Conservation (phyloP, 2,888 invertebrate species). For the Eumerus sabulonum region DNA sequence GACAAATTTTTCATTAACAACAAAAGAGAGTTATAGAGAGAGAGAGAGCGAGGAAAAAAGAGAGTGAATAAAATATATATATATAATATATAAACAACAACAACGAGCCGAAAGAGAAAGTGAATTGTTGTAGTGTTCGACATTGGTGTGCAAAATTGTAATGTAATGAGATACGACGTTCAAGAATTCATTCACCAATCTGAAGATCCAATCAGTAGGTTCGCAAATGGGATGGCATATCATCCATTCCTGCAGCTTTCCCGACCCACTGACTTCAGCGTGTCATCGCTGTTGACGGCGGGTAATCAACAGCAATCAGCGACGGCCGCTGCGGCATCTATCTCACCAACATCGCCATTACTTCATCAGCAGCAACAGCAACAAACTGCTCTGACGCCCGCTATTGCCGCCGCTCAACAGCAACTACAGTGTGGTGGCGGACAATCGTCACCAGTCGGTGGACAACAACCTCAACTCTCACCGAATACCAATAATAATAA, state of each 20-base stretch:
- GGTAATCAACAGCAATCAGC: constrained; percentile 79
- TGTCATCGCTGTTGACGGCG: constrained; percentile 92
- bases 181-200: constrained; percentile 80
- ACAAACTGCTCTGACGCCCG: constrained; percentile 68
- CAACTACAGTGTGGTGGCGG: constrained; percentile 71
- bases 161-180: constrained; percentile 80
- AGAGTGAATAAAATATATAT: too few relatives aligned
- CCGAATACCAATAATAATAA: constrained; percentile 74
- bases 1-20: constrained; percentile 7
- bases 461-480: constrained; percentile 74
- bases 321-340: constrained; percentile 67
- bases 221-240: constrained; percentile 86
- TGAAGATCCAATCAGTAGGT: constrained; percentile 80
- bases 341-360: constrained; percentile 75
- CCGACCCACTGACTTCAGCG: constrained; percentile 95
- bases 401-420: constrained; percentile 63
- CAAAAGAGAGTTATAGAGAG: not conserved
- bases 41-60: too few relatives aligned
- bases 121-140: constrained; percentile 61
- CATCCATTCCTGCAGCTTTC: constrained; percentile 93
- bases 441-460: constrained; percentile 74
- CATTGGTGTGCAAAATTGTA: constrained; percentile 74
- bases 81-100: not conserved
- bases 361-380: constrained; percentile 76
- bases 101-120: constrained; percentile 17